Conservation (phyloP, 2,888 invertebrate genomes). For the Aporophyla nigra region DNA sequence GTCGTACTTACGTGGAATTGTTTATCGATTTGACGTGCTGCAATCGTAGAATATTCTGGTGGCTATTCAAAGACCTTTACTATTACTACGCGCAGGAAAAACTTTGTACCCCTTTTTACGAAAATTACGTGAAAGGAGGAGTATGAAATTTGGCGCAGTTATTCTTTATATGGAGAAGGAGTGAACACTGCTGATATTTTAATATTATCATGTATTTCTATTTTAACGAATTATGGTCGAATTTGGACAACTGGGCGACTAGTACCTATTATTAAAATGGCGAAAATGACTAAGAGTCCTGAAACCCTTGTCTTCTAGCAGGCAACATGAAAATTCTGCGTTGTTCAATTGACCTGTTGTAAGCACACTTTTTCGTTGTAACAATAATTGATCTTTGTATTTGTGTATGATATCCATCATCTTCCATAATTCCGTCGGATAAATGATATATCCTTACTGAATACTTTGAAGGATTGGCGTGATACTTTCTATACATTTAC, state of each 20-base stretch:
- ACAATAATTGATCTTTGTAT: neutral
- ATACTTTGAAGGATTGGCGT: neutral
- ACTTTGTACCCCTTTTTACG: no score
- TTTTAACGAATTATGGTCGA: no score
- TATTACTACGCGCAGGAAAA: no score
- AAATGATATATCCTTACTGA: neutral
- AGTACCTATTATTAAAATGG: no score
- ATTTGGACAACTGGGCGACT: no score
- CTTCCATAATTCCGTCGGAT: neutral
- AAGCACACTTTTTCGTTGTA: neutral
- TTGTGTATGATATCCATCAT: neutral
- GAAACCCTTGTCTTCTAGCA: neutral
- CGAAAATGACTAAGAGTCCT: neutral
- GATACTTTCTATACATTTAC: neutral
- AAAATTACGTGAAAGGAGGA: no score
- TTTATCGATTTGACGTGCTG: neutral
- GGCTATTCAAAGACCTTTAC: no score
- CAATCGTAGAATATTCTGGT: neutral
- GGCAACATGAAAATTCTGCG: neutral
- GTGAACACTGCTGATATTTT: no score
- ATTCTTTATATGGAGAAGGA: no score
- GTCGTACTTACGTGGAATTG: neutral
- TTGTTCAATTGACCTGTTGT: neutral
- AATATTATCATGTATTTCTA: no score
- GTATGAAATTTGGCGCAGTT: no score